Evolutionary conservation across 2,888 invertebrate genomes (phyloP), one percentile per base, ranked within the genome.

Genomic region (Cyclophora punctaria): DNA sequence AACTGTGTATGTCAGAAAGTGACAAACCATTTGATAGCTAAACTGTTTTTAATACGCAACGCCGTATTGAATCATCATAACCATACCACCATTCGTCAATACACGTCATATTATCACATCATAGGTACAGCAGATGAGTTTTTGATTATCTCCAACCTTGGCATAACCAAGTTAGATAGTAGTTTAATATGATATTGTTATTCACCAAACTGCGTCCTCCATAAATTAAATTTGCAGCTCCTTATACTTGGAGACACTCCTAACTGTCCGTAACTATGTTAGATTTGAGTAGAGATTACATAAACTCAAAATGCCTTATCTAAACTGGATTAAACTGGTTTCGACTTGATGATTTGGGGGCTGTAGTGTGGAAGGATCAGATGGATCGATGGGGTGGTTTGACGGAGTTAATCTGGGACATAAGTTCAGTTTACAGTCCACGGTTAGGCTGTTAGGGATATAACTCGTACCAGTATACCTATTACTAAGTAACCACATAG

Each of bases 361-460:
- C 57, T 56, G 57, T 63, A 53, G 58, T 56, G 33, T 3, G 44
- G 4, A 34, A 6, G 44, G 44, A 44, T 44, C 44, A 62, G 54
- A 58, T 50, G 48, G 63, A 70, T 73, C 66, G 65, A 69, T 69
- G 60, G 62, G 49, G 43, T 56, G 59, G 57, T 60, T 61, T 52
- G 55, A 56, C 57, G 50, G 51, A 62, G 56, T 67, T 79, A 79
- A 80, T 79, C 79, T 71, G 63, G 64, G 67, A 70, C 78, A 75
- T 77, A 73, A 80, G 75, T 75, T 73, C 67, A 69, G 70, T 66
- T 62, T 67, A 68, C 67, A 69, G 70, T 72, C 34, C 34, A 34
- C 35, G 45, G 35, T 41, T 48, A 46, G 34, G 20, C 50, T 45
- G 35, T 43, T 47, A 45, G 50, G 48, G 50, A 3, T 44, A 37